phyloP scores from a whole-genome alignment of 2,113 vertebrate genomes.

The Ochotona curzoniae region DNA sequence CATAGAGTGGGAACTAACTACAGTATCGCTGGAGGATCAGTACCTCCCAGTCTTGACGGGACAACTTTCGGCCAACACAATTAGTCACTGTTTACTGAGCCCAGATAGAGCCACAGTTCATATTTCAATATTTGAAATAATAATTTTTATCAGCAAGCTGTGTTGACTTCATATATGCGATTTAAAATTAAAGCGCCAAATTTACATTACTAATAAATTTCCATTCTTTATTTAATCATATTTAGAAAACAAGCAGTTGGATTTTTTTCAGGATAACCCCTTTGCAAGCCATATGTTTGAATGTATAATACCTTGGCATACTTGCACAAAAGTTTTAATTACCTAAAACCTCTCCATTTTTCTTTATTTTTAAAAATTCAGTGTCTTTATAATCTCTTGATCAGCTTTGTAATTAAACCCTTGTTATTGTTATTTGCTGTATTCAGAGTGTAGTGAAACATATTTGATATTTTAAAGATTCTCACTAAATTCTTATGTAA shows the following conservation, averaged over 20 bases:
- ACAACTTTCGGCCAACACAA: constrained; percentile 69
- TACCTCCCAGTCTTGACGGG: constrained; percentile 76
- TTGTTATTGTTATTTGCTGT: background rate
- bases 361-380: constrained; percentile 48
- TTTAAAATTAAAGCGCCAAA: background rate
- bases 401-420: background rate
- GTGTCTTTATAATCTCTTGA: background rate
- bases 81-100: constrained; percentile 81
- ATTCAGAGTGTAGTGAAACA: background rate
- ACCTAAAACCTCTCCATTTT: background rate
- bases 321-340: constrained; percentile 21
- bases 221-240: constrained; percentile 43
- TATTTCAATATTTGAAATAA: constrained; percentile 81
- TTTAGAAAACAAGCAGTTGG: constrained; percentile 1
- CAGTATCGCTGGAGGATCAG: constrained; percentile 64
- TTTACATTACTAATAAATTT: constrained; percentile 17
- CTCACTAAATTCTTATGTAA: background rate
- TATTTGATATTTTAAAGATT: background rate
- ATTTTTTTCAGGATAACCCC: constrained; percentile 7
- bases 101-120: constrained; percentile 64
- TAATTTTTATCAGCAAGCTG: constrained; percentile 72
- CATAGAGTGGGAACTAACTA: constrained; percentile 66
- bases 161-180: background rate
- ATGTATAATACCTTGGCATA: constrained; percentile 5
- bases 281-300: constrained; percentile 44